Conservation (phyloP, 2,797 vertebrate genomes). For the Bovichtus diacanthus region DNA sequence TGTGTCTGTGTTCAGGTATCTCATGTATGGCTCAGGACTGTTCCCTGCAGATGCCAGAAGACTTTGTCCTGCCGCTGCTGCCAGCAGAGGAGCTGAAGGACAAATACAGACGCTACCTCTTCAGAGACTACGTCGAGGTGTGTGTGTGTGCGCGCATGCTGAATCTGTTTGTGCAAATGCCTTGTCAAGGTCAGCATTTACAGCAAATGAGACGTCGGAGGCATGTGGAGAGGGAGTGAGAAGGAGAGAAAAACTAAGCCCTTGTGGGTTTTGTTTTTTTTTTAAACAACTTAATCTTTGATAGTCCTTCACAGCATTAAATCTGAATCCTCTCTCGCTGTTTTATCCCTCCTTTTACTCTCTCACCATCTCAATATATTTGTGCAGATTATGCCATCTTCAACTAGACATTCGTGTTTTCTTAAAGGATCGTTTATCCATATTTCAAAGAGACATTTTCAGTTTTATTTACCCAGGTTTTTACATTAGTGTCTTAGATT, state of each 20-base stretch:
- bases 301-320: conserved; percentile 15
- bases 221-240: conserved; percentile 7
- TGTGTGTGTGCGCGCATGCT: conserved; percentile 24
- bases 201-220: not conserved
- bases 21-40: conserved; percentile 99
- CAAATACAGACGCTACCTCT: conserved; percentile 99
- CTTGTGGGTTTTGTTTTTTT: not conserved
- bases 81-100: conserved; percentile 97
- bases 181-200: not conserved
- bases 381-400: not conserved
- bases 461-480: not conserved
- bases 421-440: not conserved
- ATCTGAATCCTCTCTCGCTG: not conserved
- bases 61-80: conserved; percentile 96
- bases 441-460: not conserved
- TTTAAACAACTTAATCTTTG: not conserved
- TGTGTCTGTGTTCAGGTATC: conserved; percentile 84
- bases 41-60: conserved; percentile 94
- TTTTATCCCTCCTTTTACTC: not conserved
- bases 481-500: not conserved
- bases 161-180: conserved; percentile 17
- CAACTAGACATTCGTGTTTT: not conserved
- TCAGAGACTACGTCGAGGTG: conserved; percentile 99
- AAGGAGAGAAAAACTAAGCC: not conserved
- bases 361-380: not conserved